phyloP scores from a whole-genome alignment of 2,888 invertebrate species.

The Gonocerus acuteangulatus region DNA sequence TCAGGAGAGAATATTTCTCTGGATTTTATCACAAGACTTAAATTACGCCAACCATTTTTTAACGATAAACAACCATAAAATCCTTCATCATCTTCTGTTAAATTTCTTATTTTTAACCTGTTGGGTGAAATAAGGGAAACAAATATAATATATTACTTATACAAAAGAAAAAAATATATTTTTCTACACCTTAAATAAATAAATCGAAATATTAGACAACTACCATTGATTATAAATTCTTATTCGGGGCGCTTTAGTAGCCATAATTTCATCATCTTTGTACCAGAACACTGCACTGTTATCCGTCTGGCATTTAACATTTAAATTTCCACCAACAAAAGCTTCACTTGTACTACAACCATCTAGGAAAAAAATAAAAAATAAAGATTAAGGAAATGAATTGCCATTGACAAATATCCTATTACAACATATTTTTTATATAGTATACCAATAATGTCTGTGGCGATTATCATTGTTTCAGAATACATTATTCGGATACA shows the following conservation, averaged over 20 bases:
- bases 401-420: too few species aligned
- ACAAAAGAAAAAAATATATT: too few species aligned
- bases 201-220: background rate
- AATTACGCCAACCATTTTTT: slow-evolving; percentile 37
- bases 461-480: too few species aligned
- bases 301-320: background rate
- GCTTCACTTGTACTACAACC: background rate
- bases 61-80: slow-evolving; percentile 45
- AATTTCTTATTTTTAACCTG: slow-evolving; percentile 45
- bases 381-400: too few species aligned
- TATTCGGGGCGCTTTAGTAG: background rate
- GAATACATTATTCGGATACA: too few species aligned
- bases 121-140: background rate
- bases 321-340: background rate
- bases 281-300: background rate
- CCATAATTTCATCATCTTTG: background rate
- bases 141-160: background rate
- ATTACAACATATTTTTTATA: too few species aligned
- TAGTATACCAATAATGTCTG: too few species aligned
- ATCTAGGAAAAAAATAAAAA: background rate
- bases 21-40: slow-evolving; percentile 34
- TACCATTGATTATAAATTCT: slow-evolving; percentile 4
- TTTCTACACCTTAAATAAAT: too few species aligned
- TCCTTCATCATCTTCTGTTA: slow-evolving; percentile 48
- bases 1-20: background rate